Conservation (phyloP, 1,140 invertebrate species). For the Brachystomella parvula region DNA sequence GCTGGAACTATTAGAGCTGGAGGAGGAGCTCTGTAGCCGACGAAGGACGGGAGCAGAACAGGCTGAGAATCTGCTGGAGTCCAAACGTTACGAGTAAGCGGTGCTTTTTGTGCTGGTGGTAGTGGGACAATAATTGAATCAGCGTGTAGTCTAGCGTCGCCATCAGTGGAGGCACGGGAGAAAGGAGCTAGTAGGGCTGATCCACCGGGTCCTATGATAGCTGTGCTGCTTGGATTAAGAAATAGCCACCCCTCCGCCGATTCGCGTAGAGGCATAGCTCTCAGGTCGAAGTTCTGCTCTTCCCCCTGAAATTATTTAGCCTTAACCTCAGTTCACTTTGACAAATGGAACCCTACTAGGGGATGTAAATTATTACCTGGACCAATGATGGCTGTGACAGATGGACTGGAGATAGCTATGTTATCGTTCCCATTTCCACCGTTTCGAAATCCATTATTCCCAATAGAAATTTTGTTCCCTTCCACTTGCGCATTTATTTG, state of each 20-base stretch:
- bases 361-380: slow-evolving; percentile 22
- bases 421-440: slow-evolving; percentile 19
- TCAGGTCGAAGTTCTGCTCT: slow-evolving; percentile 30
- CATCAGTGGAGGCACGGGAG: slow-evolving; percentile 25
- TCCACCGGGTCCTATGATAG: slow-evolving; percentile 29
- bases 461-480: slow-evolving; percentile 18
- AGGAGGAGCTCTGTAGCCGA: background rate
- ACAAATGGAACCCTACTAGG: background rate
- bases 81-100: background rate
- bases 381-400: slow-evolving; percentile 31
- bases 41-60: background rate
- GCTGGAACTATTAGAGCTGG: slow-evolving; percentile 31
- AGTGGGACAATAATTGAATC: background rate
- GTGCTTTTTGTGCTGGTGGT: background rate
- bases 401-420: slow-evolving; percentile 23
- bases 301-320: slow-evolving; percentile 8
- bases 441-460: slow-evolving; percentile 11
- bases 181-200: slow-evolving; percentile 25
- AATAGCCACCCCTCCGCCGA: slow-evolving; percentile 25
- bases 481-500: slow-evolving; percentile 4
- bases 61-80: background rate
- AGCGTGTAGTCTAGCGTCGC: background rate
- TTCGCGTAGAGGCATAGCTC: slow-evolving; percentile 24
- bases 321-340: slow-evolving; percentile 6
- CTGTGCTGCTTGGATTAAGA: slow-evolving; percentile 25